Percentiles rank a stretch among this genome's conserved stretches.
Conservation (phyloP, 2,888 invertebrate genomes). For the Philereme vetulata region DNA sequence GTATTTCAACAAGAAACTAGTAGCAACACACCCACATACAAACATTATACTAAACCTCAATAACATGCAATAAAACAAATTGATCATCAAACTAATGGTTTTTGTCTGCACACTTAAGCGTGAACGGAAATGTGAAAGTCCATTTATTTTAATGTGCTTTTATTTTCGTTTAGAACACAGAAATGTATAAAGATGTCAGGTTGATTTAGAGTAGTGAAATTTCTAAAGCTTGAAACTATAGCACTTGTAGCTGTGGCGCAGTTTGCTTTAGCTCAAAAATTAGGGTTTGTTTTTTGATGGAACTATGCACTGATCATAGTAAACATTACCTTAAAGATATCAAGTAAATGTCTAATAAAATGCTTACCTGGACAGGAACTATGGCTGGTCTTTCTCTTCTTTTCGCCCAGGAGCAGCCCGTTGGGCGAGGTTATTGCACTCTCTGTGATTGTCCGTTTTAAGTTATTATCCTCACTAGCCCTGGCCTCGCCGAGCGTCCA, state of each 20-base stretch:
- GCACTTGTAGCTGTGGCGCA: too few species aligned
- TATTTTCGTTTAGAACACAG: conserved; percentile 6
- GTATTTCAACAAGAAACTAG: not conserved
- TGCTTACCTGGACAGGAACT: conserved; percentile 80
- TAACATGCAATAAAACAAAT: conserved; percentile 13
- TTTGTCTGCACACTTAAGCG: conserved; percentile 13
- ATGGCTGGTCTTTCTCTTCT: conserved; percentile 86
- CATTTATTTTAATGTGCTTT: conserved; percentile 5
- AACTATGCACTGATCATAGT: too few species aligned
- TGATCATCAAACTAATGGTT: conserved; percentile 17
- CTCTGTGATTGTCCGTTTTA: conserved; percentile 75
- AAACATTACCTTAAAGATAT: not conserved
- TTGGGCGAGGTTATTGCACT: conserved; percentile 81
- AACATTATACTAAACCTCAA: conserved; percentile 10
- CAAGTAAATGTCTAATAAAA: conserved; percentile 8
- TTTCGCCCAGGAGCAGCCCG: conserved; percentile 85
- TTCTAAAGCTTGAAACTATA: too few species aligned
- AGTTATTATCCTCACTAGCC: conserved; percentile 51
- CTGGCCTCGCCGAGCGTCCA: conserved; percentile 72
- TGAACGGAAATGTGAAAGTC: conserved; percentile 11
- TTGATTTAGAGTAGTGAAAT: not conserved
- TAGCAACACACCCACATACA: not conserved
- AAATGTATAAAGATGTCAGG: conserved; percentile 1
- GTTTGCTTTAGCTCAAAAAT: too few species aligned
- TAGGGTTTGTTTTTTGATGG: too few species aligned